phyloP scores from a whole-genome alignment of 2,888 invertebrate species.

The Trichopoda pennipes region DNA sequence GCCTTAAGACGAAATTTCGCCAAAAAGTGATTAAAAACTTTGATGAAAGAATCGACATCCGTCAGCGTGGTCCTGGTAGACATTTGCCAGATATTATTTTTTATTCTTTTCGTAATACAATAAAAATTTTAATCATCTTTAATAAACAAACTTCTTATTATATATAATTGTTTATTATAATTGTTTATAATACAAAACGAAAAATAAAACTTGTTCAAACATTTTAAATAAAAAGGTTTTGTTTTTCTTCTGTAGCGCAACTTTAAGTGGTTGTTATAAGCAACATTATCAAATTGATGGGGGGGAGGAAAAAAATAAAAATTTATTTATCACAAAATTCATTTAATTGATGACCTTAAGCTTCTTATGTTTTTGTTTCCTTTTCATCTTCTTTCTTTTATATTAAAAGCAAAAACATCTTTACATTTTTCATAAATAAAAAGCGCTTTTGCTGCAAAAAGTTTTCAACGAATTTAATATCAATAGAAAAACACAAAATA shows the following conservation, averaged over 20 bases:
- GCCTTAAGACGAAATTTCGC: too few species aligned
- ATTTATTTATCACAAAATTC: conserved; percentile 40
- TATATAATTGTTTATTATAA: too few species aligned
- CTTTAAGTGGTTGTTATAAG: neutral
- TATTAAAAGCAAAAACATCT: neutral
- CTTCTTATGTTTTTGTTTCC: conserved; percentile 39
- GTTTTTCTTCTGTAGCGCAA: too few species aligned
- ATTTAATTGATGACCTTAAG: conserved; percentile 65
- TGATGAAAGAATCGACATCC: too few species aligned
- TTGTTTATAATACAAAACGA: neutral
- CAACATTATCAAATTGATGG: neutral
- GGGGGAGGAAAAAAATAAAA: neutral
- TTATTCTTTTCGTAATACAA: too few species aligned
- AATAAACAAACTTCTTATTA: too few species aligned
- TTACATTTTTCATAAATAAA: conserved; percentile 6
- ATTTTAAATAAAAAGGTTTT: neutral
- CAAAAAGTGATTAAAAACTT: too few species aligned
- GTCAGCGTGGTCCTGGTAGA: too few species aligned
- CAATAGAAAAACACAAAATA: neutral
- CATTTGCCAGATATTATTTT: too few species aligned
- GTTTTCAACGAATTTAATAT: conserved; percentile 6
- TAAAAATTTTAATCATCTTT: too few species aligned
- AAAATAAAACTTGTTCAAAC: neutral
- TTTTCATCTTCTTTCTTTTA: conserved; percentile 4
- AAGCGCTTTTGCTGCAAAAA: conserved; percentile 6